Evolutionary conservation across 2,113 vertebrate genomes (phyloP).

Genomic region (Atrichornis clamosus): DNA sequence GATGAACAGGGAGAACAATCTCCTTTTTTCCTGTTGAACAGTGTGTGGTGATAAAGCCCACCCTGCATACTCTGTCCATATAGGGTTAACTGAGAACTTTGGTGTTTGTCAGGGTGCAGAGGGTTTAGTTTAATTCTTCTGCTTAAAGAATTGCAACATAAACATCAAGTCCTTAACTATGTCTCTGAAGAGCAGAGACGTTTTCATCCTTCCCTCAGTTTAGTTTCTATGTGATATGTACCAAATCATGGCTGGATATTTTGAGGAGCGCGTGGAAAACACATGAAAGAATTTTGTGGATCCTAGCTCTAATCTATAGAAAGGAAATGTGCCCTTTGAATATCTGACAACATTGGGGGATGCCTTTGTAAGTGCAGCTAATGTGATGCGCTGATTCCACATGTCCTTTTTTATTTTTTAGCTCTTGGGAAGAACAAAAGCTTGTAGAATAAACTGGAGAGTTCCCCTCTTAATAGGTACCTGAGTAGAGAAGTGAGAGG

Average conservation of each 20-base stretch:
- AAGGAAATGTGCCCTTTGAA: background rate
- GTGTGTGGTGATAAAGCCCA: background rate
- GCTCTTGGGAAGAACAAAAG: background rate
- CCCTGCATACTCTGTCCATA: fast-evolving
- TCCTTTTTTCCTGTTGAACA: background rate
- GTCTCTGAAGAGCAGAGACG: background rate
- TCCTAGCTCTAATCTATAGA: background rate
- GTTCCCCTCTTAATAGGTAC: background rate
- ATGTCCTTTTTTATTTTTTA: background rate
- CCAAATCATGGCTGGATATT: background rate
- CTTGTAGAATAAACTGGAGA: background rate
- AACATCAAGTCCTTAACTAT: background rate
- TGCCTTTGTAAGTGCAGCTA: background rate
- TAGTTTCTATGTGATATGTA: background rate
- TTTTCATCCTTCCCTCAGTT: background rate
- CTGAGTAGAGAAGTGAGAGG: background rate
- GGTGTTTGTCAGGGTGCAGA: background rate
- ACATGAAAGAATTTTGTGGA: background rate
- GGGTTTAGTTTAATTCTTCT: background rate
- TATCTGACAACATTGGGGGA: background rate
- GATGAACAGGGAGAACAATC: background rate
- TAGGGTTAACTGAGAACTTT: background rate
- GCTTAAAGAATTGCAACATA: background rate
- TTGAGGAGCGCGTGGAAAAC: background rate
- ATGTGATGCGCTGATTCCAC: background rate